Base-by-base conservation (phyloP, 2,797 vertebrate species). In the Chelon auratus region DNA sequence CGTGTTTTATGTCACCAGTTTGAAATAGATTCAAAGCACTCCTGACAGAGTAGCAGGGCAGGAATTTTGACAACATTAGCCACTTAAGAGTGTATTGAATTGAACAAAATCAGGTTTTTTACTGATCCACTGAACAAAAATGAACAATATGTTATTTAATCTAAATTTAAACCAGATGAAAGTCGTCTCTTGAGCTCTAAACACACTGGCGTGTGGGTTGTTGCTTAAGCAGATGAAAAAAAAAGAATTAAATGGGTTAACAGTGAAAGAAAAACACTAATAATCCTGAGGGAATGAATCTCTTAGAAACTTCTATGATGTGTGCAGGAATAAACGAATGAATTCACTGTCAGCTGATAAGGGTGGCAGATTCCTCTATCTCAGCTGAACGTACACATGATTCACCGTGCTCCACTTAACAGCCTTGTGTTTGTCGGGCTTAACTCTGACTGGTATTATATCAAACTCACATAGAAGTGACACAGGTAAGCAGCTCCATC, bases 291-390 rank as follows among this genome's bases (percentile, higher is more conserved):
- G 71, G 13, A 62, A 59, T 42, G 42, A 55, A 68, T 6, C 48
- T 67, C n/a, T 17, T 22, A 14, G 58, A 56, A 33, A 12, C 18
- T 42, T 61, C 20, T 36, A 24, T 17, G 36, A 42, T 56, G 18
- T 30, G 42, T 9, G 12, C 33, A 48, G 22, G 62, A 66, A 60
- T 60, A 26, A 67, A 68, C 7, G 36, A 65, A 72, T 33, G 5
- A 65, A 37, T 53, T 65, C 50, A 62, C 20, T 18, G 69, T 68
- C 37, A 78, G 53, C 78, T 85, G 83, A 80, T 81, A 62, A 59
- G 57, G 54, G 59, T 37, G 59, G 45, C 54, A 73, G 50, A 81
- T 61, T 68, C 52, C 39, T 73, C 45, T 81, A 56, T 80, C 81
- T 71, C 63, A 50, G 39, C 62, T 55, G 47, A 36, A 62, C 7